phyloP scores from a whole-genome alignment of 2,888 invertebrate species.

The Morpho deidamia region DNA sequence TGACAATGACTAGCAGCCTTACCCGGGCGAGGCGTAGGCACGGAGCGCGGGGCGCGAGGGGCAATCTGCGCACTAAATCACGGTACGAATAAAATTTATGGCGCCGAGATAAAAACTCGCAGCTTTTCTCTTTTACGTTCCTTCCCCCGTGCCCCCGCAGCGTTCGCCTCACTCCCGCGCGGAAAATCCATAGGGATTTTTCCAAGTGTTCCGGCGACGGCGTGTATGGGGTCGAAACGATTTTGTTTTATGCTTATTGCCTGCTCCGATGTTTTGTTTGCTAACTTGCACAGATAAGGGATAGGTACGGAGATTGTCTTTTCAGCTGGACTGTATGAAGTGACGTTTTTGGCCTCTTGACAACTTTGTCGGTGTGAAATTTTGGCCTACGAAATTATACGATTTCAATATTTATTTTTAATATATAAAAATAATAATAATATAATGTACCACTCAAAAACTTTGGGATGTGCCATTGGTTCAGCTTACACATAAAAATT shows the following conservation, averaged over 20 bases:
- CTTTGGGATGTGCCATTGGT: no score
- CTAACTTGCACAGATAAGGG: slow-evolving; percentile 72
- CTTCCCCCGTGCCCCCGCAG: slow-evolving; percentile 57
- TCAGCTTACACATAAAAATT: no score
- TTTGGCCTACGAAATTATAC: no score
- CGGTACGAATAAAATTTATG: slow-evolving; percentile 80
- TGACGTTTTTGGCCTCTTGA: slow-evolving; percentile 26
- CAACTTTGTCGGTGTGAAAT: slow-evolving; percentile 2
- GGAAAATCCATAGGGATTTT: slow-evolving; percentile 79
- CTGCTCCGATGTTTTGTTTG: slow-evolving; percentile 74
- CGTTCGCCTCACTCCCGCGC: slow-evolving; percentile 57
- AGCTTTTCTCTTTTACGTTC: slow-evolving; percentile 80
- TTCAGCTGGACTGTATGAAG: slow-evolving; percentile 41
- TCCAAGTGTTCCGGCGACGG: slow-evolving; percentile 75
- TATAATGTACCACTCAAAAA: no score
- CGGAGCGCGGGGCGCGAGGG: slow-evolving; percentile 65
- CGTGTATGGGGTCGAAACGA: slow-evolving; percentile 75
- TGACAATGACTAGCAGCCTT: slow-evolving; percentile 79
- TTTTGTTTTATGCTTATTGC: slow-evolving; percentile 79
- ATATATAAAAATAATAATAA: no score
- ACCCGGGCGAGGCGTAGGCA: slow-evolving; percentile 74
- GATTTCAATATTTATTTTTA: no score
- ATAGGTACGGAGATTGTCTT: slow-evolving; percentile 59
- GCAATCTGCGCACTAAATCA: slow-evolving; percentile 80
- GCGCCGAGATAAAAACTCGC: slow-evolving; percentile 80